phyloP scores from a whole-genome alignment of 2,113 vertebrate genomes.

The Excalfactoria chinensis region DNA sequence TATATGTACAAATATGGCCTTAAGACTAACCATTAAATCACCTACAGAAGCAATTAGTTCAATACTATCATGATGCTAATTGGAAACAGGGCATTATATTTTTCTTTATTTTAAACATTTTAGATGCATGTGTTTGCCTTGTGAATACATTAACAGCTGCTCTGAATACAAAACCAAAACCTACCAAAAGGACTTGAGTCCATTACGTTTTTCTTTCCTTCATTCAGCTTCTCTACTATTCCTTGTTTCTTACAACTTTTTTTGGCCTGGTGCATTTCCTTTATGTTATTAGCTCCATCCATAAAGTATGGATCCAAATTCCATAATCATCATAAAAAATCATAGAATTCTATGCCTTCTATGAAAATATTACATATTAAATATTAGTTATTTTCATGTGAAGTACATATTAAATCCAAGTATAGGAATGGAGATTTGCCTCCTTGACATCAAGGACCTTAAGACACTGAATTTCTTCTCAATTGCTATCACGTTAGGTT shows the following conservation, averaged over 20 bases:
- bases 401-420: slow-evolving; percentile 73
- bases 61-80: background rate
- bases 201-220: slow-evolving; percentile 27
- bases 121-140: background rate
- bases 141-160: background rate
- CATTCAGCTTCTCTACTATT: slow-evolving; percentile 24
- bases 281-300: slow-evolving; percentile 76
- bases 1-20: background rate
- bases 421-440: slow-evolving; percentile 62
- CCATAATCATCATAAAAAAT: slow-evolving; percentile 81
- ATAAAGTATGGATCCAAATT: slow-evolving; percentile 83
- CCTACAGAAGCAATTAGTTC: background rate
- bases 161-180: background rate
- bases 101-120: background rate
- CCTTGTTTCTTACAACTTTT: slow-evolving; percentile 13
- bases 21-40: background rate
- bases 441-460: slow-evolving; percentile 72
- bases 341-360: slow-evolving; percentile 82
- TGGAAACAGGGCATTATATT: background rate
- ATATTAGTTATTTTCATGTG: slow-evolving; percentile 79
- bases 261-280: slow-evolving; percentile 72
- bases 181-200: slow-evolving; percentile 46
- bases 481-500: slow-evolving; percentile 66
- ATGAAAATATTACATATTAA: slow-evolving; percentile 73
- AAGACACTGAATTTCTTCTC: slow-evolving; percentile 51